A percentile compares a stretch with the other conserved stretches of the same genome.
phyloP scores from a whole-genome alignment of 1,140 invertebrate genomes.

The Trichonephila clavipes region DNA sequence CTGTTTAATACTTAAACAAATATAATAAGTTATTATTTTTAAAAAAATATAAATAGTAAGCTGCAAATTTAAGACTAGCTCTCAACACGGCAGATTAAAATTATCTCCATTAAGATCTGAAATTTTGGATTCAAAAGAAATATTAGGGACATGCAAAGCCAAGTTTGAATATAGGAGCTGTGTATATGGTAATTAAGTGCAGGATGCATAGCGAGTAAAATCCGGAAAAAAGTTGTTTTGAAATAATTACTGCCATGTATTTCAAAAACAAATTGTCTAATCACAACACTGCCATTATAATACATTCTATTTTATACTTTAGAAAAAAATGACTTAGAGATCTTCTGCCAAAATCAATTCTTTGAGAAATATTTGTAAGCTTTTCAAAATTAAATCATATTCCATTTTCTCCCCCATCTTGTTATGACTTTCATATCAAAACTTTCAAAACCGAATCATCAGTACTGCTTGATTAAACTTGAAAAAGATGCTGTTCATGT shows the following conservation, averaged over 20 bases:
- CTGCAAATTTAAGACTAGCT: neutral
- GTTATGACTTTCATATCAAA: neutral
- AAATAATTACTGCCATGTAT: slow-evolving; percentile 14
- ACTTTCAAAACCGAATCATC: neutral
- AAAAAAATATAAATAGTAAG: neutral
- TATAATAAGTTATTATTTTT: too few species aligned
- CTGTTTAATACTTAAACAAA: too few species aligned
- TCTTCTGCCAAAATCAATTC: slow-evolving; percentile 3
- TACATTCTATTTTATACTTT: slow-evolving; percentile 28
- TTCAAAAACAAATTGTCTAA: slow-evolving; percentile 3
- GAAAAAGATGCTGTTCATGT: neutral
- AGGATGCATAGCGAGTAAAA: neutral
- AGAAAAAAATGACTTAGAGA: neutral
- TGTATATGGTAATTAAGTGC: neutral
- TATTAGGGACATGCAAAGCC: neutral
- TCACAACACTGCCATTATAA: slow-evolving; percentile 45
- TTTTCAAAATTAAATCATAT: neutral
- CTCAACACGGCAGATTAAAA: neutral
- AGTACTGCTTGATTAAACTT: neutral
- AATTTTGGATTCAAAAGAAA: neutral
- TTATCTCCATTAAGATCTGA: neutral
- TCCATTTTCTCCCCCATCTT: neutral
- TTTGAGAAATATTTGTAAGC: neutral
- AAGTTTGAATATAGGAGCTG: neutral
- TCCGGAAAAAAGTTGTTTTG: neutral